Percentiles rank a stretch among this genome's conserved stretches.
Evolutionary conservation across 1,140 invertebrate genomes (phyloP).

Genomic region (Heterodera carotae): DNA sequence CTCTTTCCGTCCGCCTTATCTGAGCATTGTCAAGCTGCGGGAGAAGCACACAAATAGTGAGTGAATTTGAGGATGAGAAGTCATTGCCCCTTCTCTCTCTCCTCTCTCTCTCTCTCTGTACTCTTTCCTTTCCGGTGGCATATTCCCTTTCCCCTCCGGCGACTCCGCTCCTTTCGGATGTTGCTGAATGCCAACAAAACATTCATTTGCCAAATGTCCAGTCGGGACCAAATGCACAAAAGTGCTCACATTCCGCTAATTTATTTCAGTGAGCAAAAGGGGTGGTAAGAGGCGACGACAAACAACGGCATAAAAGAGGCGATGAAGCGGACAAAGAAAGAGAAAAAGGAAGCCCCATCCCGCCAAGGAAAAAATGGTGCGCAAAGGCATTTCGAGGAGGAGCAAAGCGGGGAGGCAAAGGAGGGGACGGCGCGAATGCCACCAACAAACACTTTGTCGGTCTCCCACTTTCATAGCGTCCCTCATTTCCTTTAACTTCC

Average conservation of each 20-base stretch:
- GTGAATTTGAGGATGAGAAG: neutral
- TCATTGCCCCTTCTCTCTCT: neutral
- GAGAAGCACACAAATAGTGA: neutral
- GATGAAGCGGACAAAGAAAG: neutral
- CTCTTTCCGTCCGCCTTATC: neutral
- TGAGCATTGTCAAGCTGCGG: neutral
- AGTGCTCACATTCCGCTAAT: neutral
- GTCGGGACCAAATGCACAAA: neutral
- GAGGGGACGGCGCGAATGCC: too few species aligned
- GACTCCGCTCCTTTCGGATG: neutral
- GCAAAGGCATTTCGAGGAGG: neutral
- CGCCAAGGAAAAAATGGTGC: neutral
- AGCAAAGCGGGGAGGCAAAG: neutral
- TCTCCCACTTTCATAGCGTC: too few species aligned
- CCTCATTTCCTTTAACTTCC: too few species aligned
- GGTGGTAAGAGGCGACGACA: neutral
- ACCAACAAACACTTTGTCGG: too few species aligned
- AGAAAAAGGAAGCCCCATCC: neutral
- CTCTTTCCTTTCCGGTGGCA: neutral
- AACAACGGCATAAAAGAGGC: neutral
- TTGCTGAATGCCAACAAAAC: constrained; percentile 2
- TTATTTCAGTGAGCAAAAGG: too few species aligned
- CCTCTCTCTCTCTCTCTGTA: neutral
- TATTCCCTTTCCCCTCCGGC: neutral
- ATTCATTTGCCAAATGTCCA: constrained; percentile 1